Evolutionary conservation across 2,797 vertebrate genomes (phyloP), one percentile per base, ranked within the genome.

Genomic region (Tapera naevia): DNA sequence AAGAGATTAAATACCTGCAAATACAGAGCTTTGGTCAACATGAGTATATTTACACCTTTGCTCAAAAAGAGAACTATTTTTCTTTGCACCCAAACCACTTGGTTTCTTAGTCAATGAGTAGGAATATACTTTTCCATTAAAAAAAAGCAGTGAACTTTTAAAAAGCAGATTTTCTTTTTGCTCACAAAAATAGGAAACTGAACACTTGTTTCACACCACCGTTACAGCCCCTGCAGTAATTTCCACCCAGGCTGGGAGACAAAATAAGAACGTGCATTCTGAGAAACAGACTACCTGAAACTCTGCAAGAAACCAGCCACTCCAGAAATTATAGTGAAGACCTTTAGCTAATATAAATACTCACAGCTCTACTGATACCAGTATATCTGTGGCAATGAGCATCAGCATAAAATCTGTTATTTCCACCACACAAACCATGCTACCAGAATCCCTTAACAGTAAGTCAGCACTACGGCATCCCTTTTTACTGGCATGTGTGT

Each of bases 201-300:
- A 89, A 51, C 43, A 65, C 22, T 62, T 70, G 30, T 19, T 82
- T 75, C 58, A 80, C 5, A 35, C 27, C 78, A 87, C 17, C 2
- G 0, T 46, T 28, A 41, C 35, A 82, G 39, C 17, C 66, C 41
- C 66, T 79, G 65, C 13, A 75, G 17, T 32, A 24, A 50, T 21
- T 25, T 62, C 51, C 35, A 82, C 15, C 51, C 51, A 74, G 39
- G 43, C 6, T 24, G 92, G 48, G 4, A 80, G 19, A 64, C 35
- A 69, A 37, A 72, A 62, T 2, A 78, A 7, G 62, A 88, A 85
- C 53, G 22, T 54, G 41, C 0, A 0, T 32, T 24, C 64, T 84
- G 90, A 90, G 75, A 78, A 92, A 91, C 51, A 50, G 32, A 75
- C 54, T 75, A 81, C 35, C 60, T 65, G 48, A 94, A 94, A 86